phyloP scores from a whole-genome alignment of 2,888 invertebrate genomes.

The Cataglyphis albicans region DNA sequence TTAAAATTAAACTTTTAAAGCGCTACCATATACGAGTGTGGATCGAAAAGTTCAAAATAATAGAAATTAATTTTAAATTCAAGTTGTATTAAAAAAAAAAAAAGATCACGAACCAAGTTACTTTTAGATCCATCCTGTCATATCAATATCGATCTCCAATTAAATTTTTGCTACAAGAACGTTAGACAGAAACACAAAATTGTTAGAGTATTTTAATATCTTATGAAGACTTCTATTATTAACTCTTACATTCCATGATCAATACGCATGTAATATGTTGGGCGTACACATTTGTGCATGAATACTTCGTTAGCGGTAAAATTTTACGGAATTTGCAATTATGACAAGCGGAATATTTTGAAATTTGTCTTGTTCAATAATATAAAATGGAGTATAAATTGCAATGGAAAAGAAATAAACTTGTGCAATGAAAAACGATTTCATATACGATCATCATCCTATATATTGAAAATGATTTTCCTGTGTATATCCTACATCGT shows the following conservation, averaged over 20 bases:
- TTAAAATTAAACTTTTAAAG: background rate
- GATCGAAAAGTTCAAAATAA: too few species aligned
- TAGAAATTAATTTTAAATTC: too few species aligned
- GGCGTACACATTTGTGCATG: background rate
- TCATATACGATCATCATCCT: background rate
- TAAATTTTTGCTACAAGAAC: background rate
- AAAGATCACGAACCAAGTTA: too few species aligned
- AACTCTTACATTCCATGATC: background rate
- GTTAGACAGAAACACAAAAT: background rate
- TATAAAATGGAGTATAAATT: conserved; percentile 39
- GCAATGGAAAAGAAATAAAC: conserved; percentile 18
- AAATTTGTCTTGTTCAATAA: conserved; percentile 15
- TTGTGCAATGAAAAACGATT: background rate
- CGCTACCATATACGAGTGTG: too few species aligned
- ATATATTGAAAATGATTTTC: conserved; percentile 37
- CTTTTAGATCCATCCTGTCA: too few species aligned
- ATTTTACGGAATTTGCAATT: background rate
- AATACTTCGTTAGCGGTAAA: background rate
- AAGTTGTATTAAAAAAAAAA: too few species aligned
- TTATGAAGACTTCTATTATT: background rate
- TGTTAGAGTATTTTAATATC: background rate
- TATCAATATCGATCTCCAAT: background rate
- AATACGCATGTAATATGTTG: background rate
- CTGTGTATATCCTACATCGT: conserved; percentile 26
- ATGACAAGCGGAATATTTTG: conserved; percentile 9